Base-by-base conservation (phyloP, 92 coral and sea anemone species). In the Zoanthus solanderi region DNA sequence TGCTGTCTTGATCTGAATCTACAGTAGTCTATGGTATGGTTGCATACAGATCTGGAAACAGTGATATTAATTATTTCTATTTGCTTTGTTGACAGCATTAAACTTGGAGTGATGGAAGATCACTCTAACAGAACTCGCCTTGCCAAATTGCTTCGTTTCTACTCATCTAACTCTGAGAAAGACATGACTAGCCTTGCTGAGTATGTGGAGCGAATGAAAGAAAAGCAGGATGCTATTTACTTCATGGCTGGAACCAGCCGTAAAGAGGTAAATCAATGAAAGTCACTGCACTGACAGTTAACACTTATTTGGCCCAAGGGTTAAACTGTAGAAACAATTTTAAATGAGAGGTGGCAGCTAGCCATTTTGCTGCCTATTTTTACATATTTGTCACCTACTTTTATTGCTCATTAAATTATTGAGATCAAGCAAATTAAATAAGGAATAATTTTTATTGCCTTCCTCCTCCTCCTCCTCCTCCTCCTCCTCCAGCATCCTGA, bases 161-260 rank as follows among this genome's bases (percentile, higher is more conserved):
- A 82, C 79, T 95, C 98, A 1, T 97, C 99, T 42, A 95, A 97
- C 93, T 93, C 96, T 61, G 98, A 95, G 32, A 97, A 94, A 29
- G 98, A 97, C 1, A 42, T 91, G 93, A 97, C 99, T 15, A 97
- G 99, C 88, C 93, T 97, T 61, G 92, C 97, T 5, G 99, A 95
- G 65, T 97, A 97, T 54, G 84, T 97, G 5, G 99, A 97, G 79
- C 88, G 99, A 78, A 97, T 97, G 99, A 97, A 97, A 93, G 99
- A 97, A 71, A 97, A 97, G 34, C 99, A 97, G 69, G 99, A 97
- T 11, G 98, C 96, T 4, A 94, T 97, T 71, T 97, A 95, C 89
- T 97, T 97, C 84, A 95, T 97, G 98, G 99, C 99, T 37, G 99
- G 99, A 81, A 95, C 94, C 82, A 90, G 94, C 31, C 98, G 99